Evolutionary conservation across 2,797 vertebrate species (phyloP).

Genomic region (Lophius americanus): DNA sequence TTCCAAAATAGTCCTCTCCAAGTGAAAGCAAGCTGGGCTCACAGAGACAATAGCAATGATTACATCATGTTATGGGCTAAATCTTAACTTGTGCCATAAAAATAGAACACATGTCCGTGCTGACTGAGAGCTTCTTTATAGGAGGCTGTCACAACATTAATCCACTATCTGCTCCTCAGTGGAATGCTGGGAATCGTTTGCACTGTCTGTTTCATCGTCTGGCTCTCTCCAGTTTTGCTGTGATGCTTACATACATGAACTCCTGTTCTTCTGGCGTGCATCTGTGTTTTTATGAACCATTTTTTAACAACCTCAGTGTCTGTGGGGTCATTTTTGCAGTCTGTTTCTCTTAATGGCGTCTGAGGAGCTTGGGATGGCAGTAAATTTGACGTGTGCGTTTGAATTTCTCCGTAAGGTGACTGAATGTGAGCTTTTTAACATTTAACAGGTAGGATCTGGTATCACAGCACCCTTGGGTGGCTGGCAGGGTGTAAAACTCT

Average conservation of each 20-base stretch:
- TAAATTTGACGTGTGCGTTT: neutral
- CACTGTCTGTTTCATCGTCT: constrained; percentile 60
- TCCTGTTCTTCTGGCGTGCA: constrained; percentile 1
- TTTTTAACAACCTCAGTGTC: constrained; percentile 13
- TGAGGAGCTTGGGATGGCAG: constrained; percentile 12
- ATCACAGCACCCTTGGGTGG: constrained; percentile 22
- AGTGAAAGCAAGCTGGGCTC: too few relatives aligned
- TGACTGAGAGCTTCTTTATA: too few relatives aligned
- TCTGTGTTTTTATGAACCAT: constrained; percentile 32
- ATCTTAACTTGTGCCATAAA: too few relatives aligned
- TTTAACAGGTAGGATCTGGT: constrained; percentile 57
- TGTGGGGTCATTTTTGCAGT: constrained; percentile 26
- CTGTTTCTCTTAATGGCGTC: constrained; percentile 36
- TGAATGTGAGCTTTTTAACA: constrained; percentile 27
- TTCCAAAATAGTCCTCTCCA: too few relatives aligned
- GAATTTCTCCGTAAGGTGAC: constrained; percentile 5
- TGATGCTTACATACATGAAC: constrained; percentile 11
- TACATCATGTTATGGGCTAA: too few relatives aligned
- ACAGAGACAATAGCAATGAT: too few relatives aligned
- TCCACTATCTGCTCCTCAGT: constrained; percentile 36
- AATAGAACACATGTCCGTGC: too few relatives aligned
- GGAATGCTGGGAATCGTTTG: constrained; percentile 77
- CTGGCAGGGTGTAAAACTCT: constrained; percentile 25
- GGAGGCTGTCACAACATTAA: too few relatives aligned
- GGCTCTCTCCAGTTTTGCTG: constrained; percentile 30